Conservation (phyloP, 1,140 invertebrate genomes). For the Drosophila bipectinata region DNA sequence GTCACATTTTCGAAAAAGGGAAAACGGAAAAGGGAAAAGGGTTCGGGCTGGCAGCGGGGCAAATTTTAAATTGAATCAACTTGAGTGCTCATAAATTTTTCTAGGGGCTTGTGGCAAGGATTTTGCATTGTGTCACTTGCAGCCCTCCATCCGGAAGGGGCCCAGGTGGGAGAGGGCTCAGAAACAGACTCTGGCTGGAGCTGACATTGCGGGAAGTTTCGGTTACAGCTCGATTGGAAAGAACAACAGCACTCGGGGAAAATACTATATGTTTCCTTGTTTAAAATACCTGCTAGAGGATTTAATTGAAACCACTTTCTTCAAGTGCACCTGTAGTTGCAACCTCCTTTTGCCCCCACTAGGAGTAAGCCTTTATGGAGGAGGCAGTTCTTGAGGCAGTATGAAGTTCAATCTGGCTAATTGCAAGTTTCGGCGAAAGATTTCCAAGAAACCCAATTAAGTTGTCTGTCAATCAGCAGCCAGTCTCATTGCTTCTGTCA, state of each 20-base stretch:
- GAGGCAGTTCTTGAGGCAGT: slow-evolving; percentile 1
- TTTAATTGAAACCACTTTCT: background rate
- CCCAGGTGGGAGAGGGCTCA: slow-evolving; percentile 16
- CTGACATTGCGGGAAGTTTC: slow-evolving; percentile 63
- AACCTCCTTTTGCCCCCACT: background rate
- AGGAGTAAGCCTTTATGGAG: slow-evolving; percentile 12
- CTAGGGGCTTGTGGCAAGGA: slow-evolving; percentile 42
- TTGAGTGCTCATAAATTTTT: slow-evolving; percentile 79
- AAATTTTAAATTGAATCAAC: slow-evolving; percentile 77
- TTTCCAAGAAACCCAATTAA: slow-evolving; percentile 75
- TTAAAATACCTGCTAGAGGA: too few relatives aligned
- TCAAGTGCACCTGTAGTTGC: slow-evolving; percentile 27
- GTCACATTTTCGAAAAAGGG: slow-evolving; percentile 52
- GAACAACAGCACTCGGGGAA: slow-evolving; percentile 1
- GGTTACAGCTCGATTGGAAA: slow-evolving; percentile 56
- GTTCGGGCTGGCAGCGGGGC: slow-evolving; percentile 8
- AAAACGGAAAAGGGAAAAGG: slow-evolving; percentile 3
- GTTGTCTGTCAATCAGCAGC: slow-evolving; percentile 76
- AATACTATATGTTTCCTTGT: background rate
- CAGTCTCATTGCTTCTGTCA: slow-evolving; percentile 26
- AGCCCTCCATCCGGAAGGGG: slow-evolving; percentile 33
- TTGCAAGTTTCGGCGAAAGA: slow-evolving; percentile 65
- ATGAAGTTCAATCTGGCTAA: slow-evolving; percentile 59
- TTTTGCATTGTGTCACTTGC: slow-evolving; percentile 66
- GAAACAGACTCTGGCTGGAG: slow-evolving; percentile 35